Evolutionary conservation across 1,140 invertebrate genomes (phyloP), one percentile per base, ranked within the genome.

Genomic region (Camponotus pennsylvanicus): DNA sequence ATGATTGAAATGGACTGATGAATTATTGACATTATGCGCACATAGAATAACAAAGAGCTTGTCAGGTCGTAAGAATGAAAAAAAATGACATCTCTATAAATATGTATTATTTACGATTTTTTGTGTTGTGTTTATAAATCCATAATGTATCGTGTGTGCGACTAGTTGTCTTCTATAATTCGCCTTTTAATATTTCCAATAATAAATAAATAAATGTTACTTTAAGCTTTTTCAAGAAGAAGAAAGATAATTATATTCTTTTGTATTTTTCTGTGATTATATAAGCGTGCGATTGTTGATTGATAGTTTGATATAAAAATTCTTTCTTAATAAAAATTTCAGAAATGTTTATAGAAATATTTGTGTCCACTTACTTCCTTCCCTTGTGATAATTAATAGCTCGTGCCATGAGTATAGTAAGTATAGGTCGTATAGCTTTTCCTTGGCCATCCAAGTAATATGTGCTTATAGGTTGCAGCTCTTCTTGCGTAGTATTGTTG

Each of bases 381-480:
- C 98, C 97, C 95, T 97, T 97, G 96, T 99, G 98, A 93, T 97
- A 97, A 95, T 99, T 99, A 94, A 99, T 97, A 90, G 98, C 98
- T 95, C 98, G 96, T 91, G 98, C 98, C 97, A 99, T 98, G 59
- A 99, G 96, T 91, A 99, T 97, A 27, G 98, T 97, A 57, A 99
- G 97, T 97, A 99, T 98, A 34, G 99, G 99, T 92, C 99, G 96
- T 76, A 99, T 96, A 66, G 98, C 98, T 96, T 99, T 99, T 86
- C 99, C 99, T 94, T 99, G 97, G 45, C 98, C 98, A 96, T 99
- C 98, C 95, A 99, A 99, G 95, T 99, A 99, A 95, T 99, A 99
- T 90, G 97, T 97, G 67, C 98, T 97, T 95, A 99, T 98, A 90
- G 97, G 97, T 93, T 97, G 97, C 91, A 99, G 95, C 94, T 98